These are phyloP conservation scores for Lota lota DNA, from an alignment of 2,113 vertebrate species.

Conservation along the genomic window DNA sequence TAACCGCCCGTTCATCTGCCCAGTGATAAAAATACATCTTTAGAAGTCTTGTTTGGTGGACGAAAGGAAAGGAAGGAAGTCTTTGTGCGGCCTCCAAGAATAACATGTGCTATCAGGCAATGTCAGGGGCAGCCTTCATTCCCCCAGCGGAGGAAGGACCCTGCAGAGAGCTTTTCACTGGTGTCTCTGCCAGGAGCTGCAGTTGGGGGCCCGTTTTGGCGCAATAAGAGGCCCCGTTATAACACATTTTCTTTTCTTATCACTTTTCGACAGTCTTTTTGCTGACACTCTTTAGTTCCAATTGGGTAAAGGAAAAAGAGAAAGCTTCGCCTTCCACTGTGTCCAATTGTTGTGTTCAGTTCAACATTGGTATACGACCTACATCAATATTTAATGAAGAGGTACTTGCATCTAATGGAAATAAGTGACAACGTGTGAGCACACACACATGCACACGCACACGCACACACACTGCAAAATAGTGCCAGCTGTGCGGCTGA, in stretches of 20 bases:
- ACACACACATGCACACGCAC: constrained; percentile 7
- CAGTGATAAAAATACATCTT: constrained; percentile 62
- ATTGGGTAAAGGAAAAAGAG: no score
- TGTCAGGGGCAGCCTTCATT: constrained; percentile 42
- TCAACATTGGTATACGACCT: no score
- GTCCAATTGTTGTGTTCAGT: no score
- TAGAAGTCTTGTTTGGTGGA: constrained; percentile 39
- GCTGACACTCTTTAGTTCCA: no score
- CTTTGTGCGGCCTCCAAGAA: constrained; percentile 68
- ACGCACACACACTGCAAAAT: neutral
- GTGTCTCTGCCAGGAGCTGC: constrained; percentile 39
- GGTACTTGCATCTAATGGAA: no score
- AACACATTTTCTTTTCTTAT: no score
- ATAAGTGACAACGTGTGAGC: constrained; percentile 11
- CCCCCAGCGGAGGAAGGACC: constrained; percentile 59
- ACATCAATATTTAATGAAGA: no score
- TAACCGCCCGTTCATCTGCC: constrained; percentile 55
- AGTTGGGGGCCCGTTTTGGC: constrained; percentile 24
- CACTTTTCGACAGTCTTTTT: no score
- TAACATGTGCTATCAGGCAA: constrained; percentile 60
- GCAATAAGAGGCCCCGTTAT: no score
- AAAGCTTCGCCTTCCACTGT: no score
- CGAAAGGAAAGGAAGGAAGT: constrained; percentile 24
- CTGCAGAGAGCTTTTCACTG: constrained; percentile 41
- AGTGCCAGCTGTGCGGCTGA: constrained; percentile 43